A percentile compares a stretch with the other conserved stretches of the same genome.
These are phyloP conservation scores for Phacellophora camtschatica DNA, from an alignment of 30 jellyfish, hydroid and myxozoan genomes.

Conservation along the genomic window DNA sequence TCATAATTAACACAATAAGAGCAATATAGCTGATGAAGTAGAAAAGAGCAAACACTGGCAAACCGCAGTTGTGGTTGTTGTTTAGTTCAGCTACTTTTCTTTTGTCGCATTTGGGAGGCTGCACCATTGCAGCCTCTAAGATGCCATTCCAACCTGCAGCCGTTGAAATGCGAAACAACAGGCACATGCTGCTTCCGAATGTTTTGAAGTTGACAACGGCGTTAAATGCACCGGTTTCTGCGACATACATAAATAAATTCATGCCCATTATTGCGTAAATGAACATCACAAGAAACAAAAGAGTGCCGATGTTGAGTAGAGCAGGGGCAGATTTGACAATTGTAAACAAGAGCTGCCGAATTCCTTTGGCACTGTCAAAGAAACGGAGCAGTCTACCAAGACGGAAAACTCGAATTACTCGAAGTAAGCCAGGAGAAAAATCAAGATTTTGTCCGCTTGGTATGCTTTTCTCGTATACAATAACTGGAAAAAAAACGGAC, in stretches of 20 bases:
- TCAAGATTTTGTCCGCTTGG: constrained; percentile 44
- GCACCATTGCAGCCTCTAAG: constrained; percentile 88
- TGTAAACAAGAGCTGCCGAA: constrained; percentile 85
- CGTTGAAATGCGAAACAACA: constrained; percentile 90
- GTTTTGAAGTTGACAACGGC: constrained; percentile 84
- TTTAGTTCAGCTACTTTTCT: constrained; percentile 2
- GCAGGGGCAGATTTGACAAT: constrained; percentile 98
- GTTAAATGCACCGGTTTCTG: constrained; percentile 78
- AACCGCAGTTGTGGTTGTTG: constrained; percentile 74
- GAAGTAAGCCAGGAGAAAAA: constrained; percentile 94
- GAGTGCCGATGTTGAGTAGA: constrained; percentile 87
- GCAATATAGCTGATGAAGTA: constrained; percentile 82
- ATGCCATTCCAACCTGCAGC: constrained; percentile 99
- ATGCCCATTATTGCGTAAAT: constrained; percentile 94
- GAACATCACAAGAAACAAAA: constrained; percentile 84
- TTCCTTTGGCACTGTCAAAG: constrained; percentile 95
- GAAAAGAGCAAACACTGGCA: constrained; percentile 66
- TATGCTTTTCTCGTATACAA: constrained; percentile 54
- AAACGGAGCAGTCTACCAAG: constrained; percentile 96
- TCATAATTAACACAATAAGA: constrained; percentile 78
- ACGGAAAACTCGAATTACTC: constrained; percentile 94
- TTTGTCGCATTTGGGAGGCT: constrained; percentile 82
- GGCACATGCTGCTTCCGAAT: constrained; percentile 94
- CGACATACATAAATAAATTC: constrained; percentile 74
- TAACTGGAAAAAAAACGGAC: constrained; percentile 60